These are phyloP conservation scores for Chiroxiphia lanceolata DNA, from an alignment of 2,797 vertebrate species.

Conservation along the genomic window DNA sequence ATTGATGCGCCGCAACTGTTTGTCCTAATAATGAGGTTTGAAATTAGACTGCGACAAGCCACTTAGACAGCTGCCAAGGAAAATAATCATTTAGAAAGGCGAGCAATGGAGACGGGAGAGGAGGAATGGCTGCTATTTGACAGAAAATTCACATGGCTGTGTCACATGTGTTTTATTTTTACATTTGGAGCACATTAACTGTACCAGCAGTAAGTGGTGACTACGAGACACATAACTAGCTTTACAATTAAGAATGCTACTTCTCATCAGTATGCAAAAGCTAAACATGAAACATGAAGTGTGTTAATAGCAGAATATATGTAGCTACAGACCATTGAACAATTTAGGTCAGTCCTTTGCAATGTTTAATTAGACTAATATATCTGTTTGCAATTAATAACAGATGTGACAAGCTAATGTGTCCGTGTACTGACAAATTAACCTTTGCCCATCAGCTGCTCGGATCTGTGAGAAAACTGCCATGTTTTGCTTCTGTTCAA, in stretches of 20 bases:
- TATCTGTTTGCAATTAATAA: constrained; percentile 92
- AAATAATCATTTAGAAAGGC: constrained; percentile 78
- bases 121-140: constrained; percentile 74
- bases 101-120: constrained; percentile 69
- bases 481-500: constrained; percentile 84
- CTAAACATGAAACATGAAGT: constrained; percentile 76
- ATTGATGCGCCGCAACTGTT: constrained; percentile 95
- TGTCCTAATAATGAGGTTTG: constrained; percentile 96
- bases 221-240: constrained; percentile 60
- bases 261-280: constrained; percentile 74
- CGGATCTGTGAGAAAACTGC: constrained; percentile 91
- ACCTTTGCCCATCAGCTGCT: constrained; percentile 97
- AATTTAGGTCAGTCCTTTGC: constrained; percentile 84
- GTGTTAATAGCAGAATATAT: constrained; percentile 75
- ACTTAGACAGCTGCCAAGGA: constrained; percentile 88
- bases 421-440: constrained; percentile 93
- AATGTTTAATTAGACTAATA: constrained; percentile 85
- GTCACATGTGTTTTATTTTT: constrained; percentile 76
- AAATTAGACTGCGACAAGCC: constrained; percentile 90
- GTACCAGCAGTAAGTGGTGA: constrained; percentile 74
- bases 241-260: constrained; percentile 75
- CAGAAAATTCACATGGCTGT: constrained; percentile 76
- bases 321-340: constrained; percentile 78
- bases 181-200: constrained; percentile 68
- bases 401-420: constrained; percentile 89